Percentiles rank a stretch among this genome's conserved stretches.
phyloP scores from a whole-genome alignment of 2,113 vertebrate species.

The Siphamia tubifer region DNA sequence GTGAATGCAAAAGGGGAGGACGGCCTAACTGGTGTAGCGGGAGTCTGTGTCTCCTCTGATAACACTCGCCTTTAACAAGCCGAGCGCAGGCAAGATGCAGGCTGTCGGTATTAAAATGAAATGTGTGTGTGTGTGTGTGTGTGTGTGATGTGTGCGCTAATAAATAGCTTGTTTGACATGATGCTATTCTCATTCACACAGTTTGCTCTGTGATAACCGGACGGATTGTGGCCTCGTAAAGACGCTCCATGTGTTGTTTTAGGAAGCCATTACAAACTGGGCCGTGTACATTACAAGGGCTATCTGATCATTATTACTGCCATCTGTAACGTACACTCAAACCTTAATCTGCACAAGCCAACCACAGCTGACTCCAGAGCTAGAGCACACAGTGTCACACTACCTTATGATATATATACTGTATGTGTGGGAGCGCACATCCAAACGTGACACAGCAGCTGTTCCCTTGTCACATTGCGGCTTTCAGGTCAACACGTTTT shows the following conservation, averaged over 20 bases:
- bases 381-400: conserved; percentile 7
- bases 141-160: conserved; percentile 56
- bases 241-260: conserved; percentile 75
- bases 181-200: conserved; percentile 60
- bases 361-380: conserved; percentile 71
- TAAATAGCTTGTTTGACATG: conserved; percentile 70
- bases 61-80: conserved; percentile 71
- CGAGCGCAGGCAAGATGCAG: conserved; percentile 39
- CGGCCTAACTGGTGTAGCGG: conserved; percentile 63
- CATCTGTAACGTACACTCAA: conserved; percentile 75
- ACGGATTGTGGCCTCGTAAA: conserved; percentile 72
- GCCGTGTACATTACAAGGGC: conserved; percentile 73
- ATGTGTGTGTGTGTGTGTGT: conserved; percentile 31
- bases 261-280: conserved; percentile 74
- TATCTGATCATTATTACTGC: conserved; percentile 77
- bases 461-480: conserved; percentile 54
- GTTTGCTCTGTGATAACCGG: conserved; percentile 65
- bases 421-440: background rate
- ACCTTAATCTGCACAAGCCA: conserved; percentile 68
- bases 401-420: conserved; percentile 21
- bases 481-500: conserved; percentile 55
- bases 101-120: conserved; percentile 68
- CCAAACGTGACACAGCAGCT: conserved; percentile 60
- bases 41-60: conserved; percentile 73
- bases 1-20: conserved; percentile 65